Evolutionary conservation across 2,797 vertebrate genomes (phyloP), one percentile per base, ranked within the genome.

Genomic region (Falco novaeseelandiae): DNA sequence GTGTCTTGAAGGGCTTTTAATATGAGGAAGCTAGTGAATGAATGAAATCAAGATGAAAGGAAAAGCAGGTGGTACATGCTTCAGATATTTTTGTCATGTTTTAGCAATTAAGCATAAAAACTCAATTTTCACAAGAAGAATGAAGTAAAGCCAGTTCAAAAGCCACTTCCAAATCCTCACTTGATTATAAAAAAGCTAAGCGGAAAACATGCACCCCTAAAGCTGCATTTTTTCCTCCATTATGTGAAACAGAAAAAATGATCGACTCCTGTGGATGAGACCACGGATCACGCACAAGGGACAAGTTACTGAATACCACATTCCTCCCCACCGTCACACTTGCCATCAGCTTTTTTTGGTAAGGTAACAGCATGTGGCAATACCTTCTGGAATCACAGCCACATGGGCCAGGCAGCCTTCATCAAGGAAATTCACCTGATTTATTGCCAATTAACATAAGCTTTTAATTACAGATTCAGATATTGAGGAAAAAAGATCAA

Each of bases 61-160:
- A 79, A 85, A 92, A 92, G 61, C 83, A 96, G 95, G 92, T 95
- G 71, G 74, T 70, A 95, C 94, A 63, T 27, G 44, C 77, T 92
- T 90, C 79, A 55, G 14, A 94, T 90, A 84, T 84, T 92, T 78
- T 91, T 79, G 52, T 81, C 66, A 89, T 83, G 54, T 91, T 94
- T 89, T 77, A 94, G 80, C 57, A 65, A 95, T 95, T 84, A 94
- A 93, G 59, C 65, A 96, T 27, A 82, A 89, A 96, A 96, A 63
- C 44, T 74, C 69, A 82, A 88, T 96, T 96, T 97, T 89, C 66
- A 79, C 42, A 77, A 93, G 71, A 70, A 96, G 34, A 32, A 62
- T 63, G 42, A 95, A 78, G 36, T 58, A 93, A 90, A 90, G 51
- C 57, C 90, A 91, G 73, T 77, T 81, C 15, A 40, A 82, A 40